Evolutionary conservation across 1,140 invertebrate genomes (phyloP).

Genomic region (Ceratosolen fusciceps): DNA sequence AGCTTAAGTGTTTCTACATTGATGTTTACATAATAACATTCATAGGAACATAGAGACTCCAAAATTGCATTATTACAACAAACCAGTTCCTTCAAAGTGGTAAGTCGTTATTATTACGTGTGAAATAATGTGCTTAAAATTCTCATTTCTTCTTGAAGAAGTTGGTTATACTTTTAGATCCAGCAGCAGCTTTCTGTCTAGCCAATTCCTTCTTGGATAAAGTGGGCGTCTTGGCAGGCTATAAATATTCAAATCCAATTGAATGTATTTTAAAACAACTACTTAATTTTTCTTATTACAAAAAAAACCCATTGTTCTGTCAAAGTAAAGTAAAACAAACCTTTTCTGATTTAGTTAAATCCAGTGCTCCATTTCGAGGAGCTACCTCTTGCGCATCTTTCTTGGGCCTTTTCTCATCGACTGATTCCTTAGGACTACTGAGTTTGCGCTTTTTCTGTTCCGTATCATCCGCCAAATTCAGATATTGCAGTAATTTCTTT

Average conservation of each 20-base stretch:
- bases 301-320: no score
- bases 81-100: constrained; percentile 30
- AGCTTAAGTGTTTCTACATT: constrained; percentile 49
- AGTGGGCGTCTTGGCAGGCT: constrained; percentile 67
- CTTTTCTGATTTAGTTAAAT: constrained; percentile 65
- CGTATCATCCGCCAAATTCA: constrained; percentile 76
- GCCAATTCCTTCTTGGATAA: constrained; percentile 79
- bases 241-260: constrained; percentile 46
- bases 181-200: constrained; percentile 80
- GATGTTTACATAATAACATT: constrained; percentile 55
- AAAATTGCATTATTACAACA: constrained; percentile 38
- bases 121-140: constrained; percentile 36
- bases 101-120: constrained; percentile 41
- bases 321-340: constrained; percentile 48
- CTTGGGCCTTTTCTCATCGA: constrained; percentile 64
- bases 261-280: background rate
- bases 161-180: constrained; percentile 81
- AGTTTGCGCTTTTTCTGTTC: constrained; percentile 76
- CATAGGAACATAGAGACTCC: constrained; percentile 57
- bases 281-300: no score
- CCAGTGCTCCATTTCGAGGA: constrained; percentile 59
- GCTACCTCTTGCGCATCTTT: constrained; percentile 57
- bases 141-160: constrained; percentile 77
- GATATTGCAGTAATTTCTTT: constrained; percentile 74
- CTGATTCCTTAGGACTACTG: constrained; percentile 56